Evolutionary conservation across 92 coral and sea anemone genomes (phyloP).

Genomic region (Porites evermanni): DNA sequence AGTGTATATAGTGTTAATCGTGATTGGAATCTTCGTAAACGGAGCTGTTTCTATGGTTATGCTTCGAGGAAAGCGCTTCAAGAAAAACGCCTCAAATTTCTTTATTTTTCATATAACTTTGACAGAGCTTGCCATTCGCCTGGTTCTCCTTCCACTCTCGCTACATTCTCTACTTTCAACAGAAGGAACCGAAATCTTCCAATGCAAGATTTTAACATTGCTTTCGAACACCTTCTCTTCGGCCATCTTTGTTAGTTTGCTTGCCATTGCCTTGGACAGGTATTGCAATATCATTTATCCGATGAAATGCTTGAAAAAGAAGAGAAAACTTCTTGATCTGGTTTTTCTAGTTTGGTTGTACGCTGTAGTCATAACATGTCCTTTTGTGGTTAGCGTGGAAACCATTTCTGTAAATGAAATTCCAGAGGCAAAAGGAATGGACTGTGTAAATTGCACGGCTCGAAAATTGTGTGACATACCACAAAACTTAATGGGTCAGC

Average conservation of each 20-base stretch:
- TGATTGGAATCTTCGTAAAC: slow-evolving; percentile 15
- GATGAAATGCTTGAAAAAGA: slow-evolving; percentile 39
- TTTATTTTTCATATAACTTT: slow-evolving; percentile 40
- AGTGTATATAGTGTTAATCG: background rate
- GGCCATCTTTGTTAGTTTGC: slow-evolving; percentile 33
- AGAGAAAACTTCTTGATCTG: slow-evolving; percentile 21
- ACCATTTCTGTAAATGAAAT: slow-evolving; percentile 36
- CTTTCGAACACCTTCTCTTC: background rate
- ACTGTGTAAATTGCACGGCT: background rate
- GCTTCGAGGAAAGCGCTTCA: slow-evolving; percentile 33
- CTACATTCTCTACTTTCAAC: background rate
- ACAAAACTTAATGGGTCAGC: slow-evolving; percentile 51
- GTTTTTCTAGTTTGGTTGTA: slow-evolving; percentile 65
- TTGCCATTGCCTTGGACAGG: slow-evolving; percentile 47
- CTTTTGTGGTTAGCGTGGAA: slow-evolving; percentile 33
- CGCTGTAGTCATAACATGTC: slow-evolving; percentile 35
- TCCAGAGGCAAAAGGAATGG: slow-evolving; percentile 49
- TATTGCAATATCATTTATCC: slow-evolving; percentile 65
- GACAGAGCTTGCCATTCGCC: slow-evolving; percentile 23
- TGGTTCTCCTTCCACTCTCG: slow-evolving; percentile 20
- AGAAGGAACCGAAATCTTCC: background rate
- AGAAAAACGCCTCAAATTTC: slow-evolving; percentile 37
- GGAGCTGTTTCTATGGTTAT: slow-evolving; percentile 17
- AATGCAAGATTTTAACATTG: slow-evolving; percentile 14
- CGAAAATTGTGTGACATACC: slow-evolving; percentile 58